Conservation (phyloP, 2,113 vertebrate genomes). For the Agapornis roseicollis region DNA sequence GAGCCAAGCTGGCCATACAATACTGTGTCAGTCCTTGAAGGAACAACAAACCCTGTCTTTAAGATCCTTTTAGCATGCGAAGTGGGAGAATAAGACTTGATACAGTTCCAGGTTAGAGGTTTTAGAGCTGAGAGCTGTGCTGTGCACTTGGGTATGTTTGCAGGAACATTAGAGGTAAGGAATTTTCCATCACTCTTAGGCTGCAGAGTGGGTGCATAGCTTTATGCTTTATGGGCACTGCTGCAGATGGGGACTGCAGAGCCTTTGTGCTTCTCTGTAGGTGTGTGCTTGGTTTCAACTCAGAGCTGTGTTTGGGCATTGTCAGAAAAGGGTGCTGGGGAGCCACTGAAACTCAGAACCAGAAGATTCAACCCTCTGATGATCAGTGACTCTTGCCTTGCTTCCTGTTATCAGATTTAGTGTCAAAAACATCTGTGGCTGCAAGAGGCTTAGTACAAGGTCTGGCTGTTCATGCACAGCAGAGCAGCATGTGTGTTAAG, state of each 20-base stretch:
- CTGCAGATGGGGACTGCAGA: neutral
- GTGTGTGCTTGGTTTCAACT: neutral
- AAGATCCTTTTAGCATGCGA: slow-evolving; percentile 10
- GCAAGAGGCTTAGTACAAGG: neutral
- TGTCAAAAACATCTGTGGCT: slow-evolving; percentile 7
- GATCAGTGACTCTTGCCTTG: neutral
- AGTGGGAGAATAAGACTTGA: neutral
- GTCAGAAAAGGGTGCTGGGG: neutral
- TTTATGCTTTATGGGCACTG: neutral
- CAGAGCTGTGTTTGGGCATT: neutral
- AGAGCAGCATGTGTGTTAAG: neutral
- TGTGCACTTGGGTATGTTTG: slow-evolving; percentile 19
- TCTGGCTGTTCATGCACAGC: neutral
- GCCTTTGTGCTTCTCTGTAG: neutral
- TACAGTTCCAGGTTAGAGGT: slow-evolving; percentile 42
- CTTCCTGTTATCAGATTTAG: neutral
- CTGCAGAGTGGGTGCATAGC: neutral
- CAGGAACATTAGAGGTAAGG: slow-evolving; percentile 26
- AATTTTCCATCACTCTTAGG: slow-evolving; percentile 36
- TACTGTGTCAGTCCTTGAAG: neutral
- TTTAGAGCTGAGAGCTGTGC: slow-evolving; percentile 22
- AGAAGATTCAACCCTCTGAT: neutral
- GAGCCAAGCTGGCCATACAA: neutral
- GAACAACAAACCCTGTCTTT: neutral
- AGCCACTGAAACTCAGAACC: neutral